phyloP scores from a whole-genome alignment of 2,797 vertebrate genomes.

The Chromis chromis region DNA sequence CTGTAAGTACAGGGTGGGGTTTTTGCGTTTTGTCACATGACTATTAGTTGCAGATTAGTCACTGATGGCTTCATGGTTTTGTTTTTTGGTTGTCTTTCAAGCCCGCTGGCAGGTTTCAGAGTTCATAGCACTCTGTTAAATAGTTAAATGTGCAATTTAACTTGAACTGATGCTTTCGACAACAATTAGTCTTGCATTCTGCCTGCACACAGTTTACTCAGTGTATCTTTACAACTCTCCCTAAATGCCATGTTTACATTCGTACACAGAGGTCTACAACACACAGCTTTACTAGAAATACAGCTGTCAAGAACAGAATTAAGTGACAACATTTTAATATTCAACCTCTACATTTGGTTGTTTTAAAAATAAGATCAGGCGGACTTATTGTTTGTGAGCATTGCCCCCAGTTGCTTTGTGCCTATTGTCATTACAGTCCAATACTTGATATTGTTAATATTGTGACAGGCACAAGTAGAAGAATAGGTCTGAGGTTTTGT shows the following conservation, averaged over 20 bases:
- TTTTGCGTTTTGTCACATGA: too few species aligned
- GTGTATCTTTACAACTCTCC: neutral
- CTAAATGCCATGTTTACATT: neutral
- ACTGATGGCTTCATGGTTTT: too few species aligned
- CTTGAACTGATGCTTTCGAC: too few species aligned
- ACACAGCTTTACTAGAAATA: neutral
- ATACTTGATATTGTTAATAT: neutral
- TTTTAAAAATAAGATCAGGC: neutral
- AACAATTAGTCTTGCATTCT: neutral
- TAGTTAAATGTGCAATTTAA: too few species aligned
- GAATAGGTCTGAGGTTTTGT: neutral
- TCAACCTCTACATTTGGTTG: neutral
- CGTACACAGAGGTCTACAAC: neutral
- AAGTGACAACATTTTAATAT: neutral
- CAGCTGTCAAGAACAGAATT: neutral
- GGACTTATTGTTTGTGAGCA: neutral
- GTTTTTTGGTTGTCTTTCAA: too few species aligned
- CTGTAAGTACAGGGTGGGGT: too few species aligned
- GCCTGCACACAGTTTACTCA: neutral
- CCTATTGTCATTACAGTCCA: too few species aligned
- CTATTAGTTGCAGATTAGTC: too few species aligned
- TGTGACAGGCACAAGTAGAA: neutral
- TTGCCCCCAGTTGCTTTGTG: neutral
- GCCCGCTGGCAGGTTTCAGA: too few species aligned
- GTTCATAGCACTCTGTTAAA: too few species aligned